Percentiles rank a stretch among this genome's conserved stretches.
Conservation (phyloP, 2,797 vertebrate species). For the Synaphobranchus kaupii region DNA sequence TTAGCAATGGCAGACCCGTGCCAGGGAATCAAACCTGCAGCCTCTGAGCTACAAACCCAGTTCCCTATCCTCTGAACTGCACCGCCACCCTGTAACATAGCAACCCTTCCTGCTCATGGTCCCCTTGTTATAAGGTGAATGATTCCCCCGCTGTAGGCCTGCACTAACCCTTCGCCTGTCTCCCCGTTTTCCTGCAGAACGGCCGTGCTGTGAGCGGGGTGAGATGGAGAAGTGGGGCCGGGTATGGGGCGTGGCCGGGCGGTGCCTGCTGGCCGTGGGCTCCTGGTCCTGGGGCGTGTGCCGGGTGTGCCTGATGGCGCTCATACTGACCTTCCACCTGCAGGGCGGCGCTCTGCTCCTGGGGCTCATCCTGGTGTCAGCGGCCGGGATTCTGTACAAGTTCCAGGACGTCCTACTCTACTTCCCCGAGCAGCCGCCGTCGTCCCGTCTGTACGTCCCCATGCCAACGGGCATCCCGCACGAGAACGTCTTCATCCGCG, state of each 20-base stretch:
- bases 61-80: neutral
- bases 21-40: neutral
- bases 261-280: conserved; percentile 82
- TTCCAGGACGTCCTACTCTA: conserved; percentile 97
- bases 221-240: conserved; percentile 97
- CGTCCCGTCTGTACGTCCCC: conserved; percentile 95
- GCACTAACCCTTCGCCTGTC: neutral
- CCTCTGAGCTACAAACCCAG: neutral
- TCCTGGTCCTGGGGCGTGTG: conserved; percentile 96
- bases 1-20: too few species aligned
- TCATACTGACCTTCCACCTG: conserved; percentile 96
- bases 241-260: conserved; percentile 87
- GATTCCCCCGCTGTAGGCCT: neutral
- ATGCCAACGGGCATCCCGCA: conserved; percentile 96
- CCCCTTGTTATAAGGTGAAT: neutral
- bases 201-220: neutral
- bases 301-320: conserved; percentile 90
- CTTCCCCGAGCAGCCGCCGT: conserved; percentile 96
- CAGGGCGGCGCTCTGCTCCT: conserved; percentile 90
- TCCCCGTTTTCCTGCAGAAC: neutral
- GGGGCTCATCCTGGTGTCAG: conserved; percentile 88
- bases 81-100: neutral
- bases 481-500: conserved; percentile 92
- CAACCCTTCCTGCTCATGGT: neutral
- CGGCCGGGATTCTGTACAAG: conserved; percentile 94